Base-by-base conservation (phyloP, 2,888 invertebrate genomes). In the Cynaeus angustus region DNA sequence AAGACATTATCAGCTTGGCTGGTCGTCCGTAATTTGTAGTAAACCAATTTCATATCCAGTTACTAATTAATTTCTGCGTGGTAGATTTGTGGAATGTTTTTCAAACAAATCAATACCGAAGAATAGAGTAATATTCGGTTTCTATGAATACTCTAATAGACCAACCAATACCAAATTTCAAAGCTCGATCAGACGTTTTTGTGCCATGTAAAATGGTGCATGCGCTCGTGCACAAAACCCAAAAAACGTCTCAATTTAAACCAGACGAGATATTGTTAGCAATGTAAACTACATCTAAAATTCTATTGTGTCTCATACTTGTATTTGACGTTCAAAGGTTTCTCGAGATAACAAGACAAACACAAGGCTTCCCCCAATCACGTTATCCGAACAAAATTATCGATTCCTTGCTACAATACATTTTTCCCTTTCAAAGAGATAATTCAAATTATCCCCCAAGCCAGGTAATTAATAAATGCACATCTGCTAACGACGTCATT, bases 251-350 rank as follows among this genome's bases (percentile, higher is more conserved):
- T n/a, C n/a, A n/a, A n/a, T n/a, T n/a, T n/a, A n/a, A n/a, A 4
- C 21, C 21, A 21, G 4, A 3, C 21, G 21, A 21, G 46, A 46
- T 46, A 46, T 46, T 46, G 21, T 46, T 46, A 4, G 16, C 46
- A 46, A 12, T 7, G 46, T 16, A 46, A 46, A 46, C 46, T 46
- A 46, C 16, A 46, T 16, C 46, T 46, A 8, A 46, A 2, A 46
- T 46, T 46, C 46, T 9, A 16, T 46, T 46, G 46, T 46, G 46
- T 13, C 46, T 16, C 7, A 46, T 8, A 41, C 46, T 46, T 46
- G 46, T 46, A 16, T 21, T 46, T 46, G 46, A 46, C 46, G 16
- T 46, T 46, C 46, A 46, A 46, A 46, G 46, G 46, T 46, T 46
- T 46, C 46, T 21, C 46, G 9, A 46, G 46, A 46, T 46, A 46